These are phyloP conservation scores for Poecilia latipinna DNA, from an alignment of 2,113 vertebrate genomes.

Conservation along the genomic window DNA sequence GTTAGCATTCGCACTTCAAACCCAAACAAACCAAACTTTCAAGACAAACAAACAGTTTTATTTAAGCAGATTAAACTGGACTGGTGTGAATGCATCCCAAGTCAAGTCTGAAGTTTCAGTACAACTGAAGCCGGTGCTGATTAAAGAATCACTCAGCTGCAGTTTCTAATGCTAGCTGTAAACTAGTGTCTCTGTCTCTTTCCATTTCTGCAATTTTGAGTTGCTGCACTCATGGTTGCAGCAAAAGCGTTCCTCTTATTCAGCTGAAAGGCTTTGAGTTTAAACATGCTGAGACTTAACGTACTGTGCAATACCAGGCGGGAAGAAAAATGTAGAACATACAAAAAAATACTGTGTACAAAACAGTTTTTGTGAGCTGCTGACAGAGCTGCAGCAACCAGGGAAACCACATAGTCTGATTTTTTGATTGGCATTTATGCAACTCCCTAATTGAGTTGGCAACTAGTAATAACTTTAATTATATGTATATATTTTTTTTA, in stretches of 20 bases:
- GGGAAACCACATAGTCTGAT: constrained; percentile 15
- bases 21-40: too few species aligned
- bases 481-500: background rate
- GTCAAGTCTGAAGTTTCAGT: background rate
- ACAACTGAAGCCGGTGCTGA: background rate
- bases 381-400: constrained; percentile 27
- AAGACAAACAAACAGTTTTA: too few species aligned
- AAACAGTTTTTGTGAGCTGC: constrained; percentile 26
- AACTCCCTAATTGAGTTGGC: constrained; percentile 53
- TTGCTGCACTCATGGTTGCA: constrained; percentile 25
- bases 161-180: constrained; percentile 47
- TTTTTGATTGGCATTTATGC: constrained; percentile 26
- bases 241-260: constrained; percentile 46
- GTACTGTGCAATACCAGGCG: constrained; percentile 48
- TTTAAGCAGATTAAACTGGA: too few species aligned
- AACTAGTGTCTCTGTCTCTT: constrained; percentile 47
- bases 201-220: constrained; percentile 46
- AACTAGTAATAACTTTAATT: constrained; percentile 41
- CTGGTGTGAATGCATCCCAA: too few species aligned
- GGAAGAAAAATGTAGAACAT: constrained; percentile 30
- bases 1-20: too few species aligned
- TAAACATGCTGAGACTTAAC: constrained; percentile 48
- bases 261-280: constrained; percentile 43
- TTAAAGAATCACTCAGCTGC: background rate
- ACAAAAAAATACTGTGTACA: constrained; percentile 30